These are phyloP conservation scores for Corythornis madagascariensis DNA, from an alignment of 2,113 vertebrate genomes.

Conservation along the genomic window DNA sequence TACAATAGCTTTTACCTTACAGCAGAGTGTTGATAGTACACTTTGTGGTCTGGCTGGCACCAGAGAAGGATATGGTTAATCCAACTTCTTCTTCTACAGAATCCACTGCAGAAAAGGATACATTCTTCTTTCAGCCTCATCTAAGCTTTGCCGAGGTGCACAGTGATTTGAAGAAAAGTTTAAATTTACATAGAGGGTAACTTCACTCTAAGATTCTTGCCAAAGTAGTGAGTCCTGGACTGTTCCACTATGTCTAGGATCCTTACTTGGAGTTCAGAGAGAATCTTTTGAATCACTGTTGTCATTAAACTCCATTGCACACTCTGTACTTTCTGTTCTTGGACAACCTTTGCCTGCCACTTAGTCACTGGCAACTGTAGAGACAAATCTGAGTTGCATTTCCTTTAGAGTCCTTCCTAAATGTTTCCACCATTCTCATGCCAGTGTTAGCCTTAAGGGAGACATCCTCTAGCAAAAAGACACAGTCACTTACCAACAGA, in stretches of 20 bases:
- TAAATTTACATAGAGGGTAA: not conserved
- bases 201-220: not conserved
- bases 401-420: not conserved
- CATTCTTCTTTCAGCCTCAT: not conserved
- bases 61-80: not conserved
- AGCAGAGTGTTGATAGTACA: not conserved
- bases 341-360: not conserved
- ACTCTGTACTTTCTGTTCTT: not conserved
- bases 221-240: not conserved
- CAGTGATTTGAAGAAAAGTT: not conserved
- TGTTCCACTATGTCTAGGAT: not conserved
- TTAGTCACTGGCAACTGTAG: not conserved
- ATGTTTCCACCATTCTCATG: not conserved
- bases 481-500: not conserved
- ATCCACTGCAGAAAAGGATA: not conserved
- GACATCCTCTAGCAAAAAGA: not conserved
- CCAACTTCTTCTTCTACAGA: slow-evolving; percentile 4
- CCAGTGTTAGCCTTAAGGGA: not conserved
- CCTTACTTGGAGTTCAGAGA: not conserved
- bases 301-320: not conserved
- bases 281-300: not conserved
- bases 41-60: not conserved
- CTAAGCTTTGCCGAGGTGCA: not conserved
- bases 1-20: not conserved
- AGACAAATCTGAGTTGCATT: not conserved